Base-by-base conservation (phyloP, 1,140 invertebrate genomes). In the Drosophila prosaltans region DNA sequence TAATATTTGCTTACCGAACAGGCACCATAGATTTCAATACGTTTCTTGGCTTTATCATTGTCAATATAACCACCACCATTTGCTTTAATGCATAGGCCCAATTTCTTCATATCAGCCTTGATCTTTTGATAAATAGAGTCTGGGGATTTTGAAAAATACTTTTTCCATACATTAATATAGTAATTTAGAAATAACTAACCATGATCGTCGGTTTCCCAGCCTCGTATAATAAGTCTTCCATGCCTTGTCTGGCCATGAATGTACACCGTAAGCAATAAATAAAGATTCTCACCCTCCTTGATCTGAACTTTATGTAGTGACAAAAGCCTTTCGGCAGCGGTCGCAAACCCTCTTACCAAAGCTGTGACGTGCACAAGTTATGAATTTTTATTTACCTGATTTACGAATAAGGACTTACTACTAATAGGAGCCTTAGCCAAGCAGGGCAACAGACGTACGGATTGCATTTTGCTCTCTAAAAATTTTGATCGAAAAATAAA, bases 11-110 rank as follows among this genome's bases (percentile, higher is more conserved):
- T 16, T 16, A 16, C 84, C 24, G 43, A 32, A 24, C 81, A 83
- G 6, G 7, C 24, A 0, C 84, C 78, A 26, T 69, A 64, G 11
- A 89, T 72, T 16, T 48, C 30, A 0, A 89, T 78, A 4, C 16
- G 66, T 40, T 61, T 55, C 1, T 32, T 32, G 0, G 2, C 6
- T 0, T n/a, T 1, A 2, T 81, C 21, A 7, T 71, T 30, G 0
- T 67, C 1, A 28, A 89, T 68, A 16, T 24, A 65, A 28, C 84
- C 84, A 21, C 84, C 84, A 16, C 84, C 84, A 2, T 79, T 39
- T 10, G 69, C 40, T 32, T 60, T 78, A 1, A 63, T 45, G 32
- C 84, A 89, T 2, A 85, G 61, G 2, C 69, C 78, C 6, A 45
- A 0, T 3, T 45, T 10, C 0, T 68, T 43, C 69, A 89, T 65